Evolutionary conservation across 1,140 invertebrate genomes (phyloP), one percentile per base, ranked within the genome.

Genomic region (Anadara kagoshimensis): DNA sequence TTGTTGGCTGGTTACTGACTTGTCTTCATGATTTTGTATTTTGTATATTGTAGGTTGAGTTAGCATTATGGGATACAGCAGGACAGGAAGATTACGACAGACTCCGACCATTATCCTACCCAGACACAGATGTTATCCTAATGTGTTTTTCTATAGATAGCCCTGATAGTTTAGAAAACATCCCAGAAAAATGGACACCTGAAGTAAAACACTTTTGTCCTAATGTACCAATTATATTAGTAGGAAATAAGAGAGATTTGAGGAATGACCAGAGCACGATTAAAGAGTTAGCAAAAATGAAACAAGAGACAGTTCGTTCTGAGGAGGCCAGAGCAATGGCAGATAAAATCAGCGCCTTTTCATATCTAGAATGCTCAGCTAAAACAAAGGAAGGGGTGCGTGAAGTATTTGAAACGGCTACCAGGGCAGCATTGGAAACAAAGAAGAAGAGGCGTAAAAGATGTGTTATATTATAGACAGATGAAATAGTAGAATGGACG

Each of bases 381-480:
- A 99, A 99, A 90, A 99, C 97, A 90, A 99, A 99, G 93, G 98
- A 99, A 89, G 98, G 98, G 85, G 97, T 99, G 57, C 93, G 97
- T 85, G 97, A 99, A 91, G 98, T 99, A 49, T 99, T 99, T 91
- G 98, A 99, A 93, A 99, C 97, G 81, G 98, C 98, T 81, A 99
- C 98, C 64, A 93, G 96, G 87, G 98, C 98, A 88, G 98, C 98
- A 85, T 91, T 99, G 89, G 96, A 98, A 92, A 96, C 97, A 26
- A 85, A 85, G 68, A 86, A 85, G 79, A 85, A 84, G 80, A 86
- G 83, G 70, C 79, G 82, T 61, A 56, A 43, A 51, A 67, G 56
- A 44, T 67, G 64, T 26, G 26, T 18, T 5, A 29, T 67, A 29
- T 44, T 67, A 5, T 67, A 51, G 20, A 51, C 49, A 51, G 20